Evolutionary conservation across 2,797 vertebrate species (phyloP).

Genomic region (Oreonectes daqikongensis): DNA sequence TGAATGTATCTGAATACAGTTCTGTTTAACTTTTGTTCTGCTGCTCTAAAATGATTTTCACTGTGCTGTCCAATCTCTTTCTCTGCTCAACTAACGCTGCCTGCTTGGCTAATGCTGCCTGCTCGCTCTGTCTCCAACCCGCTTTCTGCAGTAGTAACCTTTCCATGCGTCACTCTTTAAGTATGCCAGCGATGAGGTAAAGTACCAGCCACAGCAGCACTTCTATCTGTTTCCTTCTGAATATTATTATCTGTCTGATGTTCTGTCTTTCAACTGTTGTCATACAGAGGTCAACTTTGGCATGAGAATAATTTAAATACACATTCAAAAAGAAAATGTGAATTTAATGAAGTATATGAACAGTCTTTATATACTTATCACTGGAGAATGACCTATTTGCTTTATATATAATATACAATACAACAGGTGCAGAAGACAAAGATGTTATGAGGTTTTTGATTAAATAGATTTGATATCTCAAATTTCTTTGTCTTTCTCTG

Average conservation of each 20-base stretch:
- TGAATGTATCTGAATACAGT: too few species aligned
- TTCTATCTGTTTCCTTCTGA: neutral
- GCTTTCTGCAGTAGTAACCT: constrained; percentile 62
- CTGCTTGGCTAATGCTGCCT: constrained; percentile 36
- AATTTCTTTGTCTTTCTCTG: neutral
- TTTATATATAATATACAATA: neutral
- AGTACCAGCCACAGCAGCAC: constrained; percentile 23
- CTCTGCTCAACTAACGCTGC: constrained; percentile 43
- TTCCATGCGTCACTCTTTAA: constrained; percentile 75
- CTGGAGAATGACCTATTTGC: neutral
- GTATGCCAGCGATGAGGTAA: constrained; percentile 84
- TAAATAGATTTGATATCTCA: too few species aligned
- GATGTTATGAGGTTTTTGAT: constrained; percentile 6
- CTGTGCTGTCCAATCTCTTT: constrained; percentile 25
- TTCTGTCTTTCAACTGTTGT: constrained; percentile 2
- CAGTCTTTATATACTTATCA: neutral
- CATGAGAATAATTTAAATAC: neutral
- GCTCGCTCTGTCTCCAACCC: constrained; percentile 48
- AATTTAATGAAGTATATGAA: neutral
- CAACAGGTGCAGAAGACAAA: neutral
- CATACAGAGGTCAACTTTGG: neutral
- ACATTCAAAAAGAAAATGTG: neutral
- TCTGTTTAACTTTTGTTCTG: too few species aligned
- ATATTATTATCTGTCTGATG: neutral
- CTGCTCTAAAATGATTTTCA: constrained; percentile 12